A percentile compares a stretch with the other conserved stretches of the same genome.
phyloP scores from a whole-genome alignment of 2,888 invertebrate species.

The Exephanes ischioxanthus region DNA sequence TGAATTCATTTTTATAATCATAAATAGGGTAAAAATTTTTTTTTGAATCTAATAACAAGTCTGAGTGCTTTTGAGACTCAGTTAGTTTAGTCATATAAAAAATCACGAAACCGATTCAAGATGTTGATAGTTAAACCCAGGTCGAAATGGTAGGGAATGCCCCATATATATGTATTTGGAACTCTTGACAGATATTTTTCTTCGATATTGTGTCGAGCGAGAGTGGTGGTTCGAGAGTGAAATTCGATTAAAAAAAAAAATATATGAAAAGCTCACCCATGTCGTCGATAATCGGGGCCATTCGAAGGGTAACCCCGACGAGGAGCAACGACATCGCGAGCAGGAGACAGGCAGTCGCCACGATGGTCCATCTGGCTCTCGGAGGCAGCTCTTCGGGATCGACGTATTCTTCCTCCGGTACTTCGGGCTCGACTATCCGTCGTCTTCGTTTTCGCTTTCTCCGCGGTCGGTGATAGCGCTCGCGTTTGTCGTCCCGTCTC shows the following conservation, averaged over 20 bases:
- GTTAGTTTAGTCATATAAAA: too few relatives aligned
- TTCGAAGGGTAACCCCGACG: slow-evolving; percentile 95
- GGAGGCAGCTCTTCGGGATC: slow-evolving; percentile 94
- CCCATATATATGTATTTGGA: slow-evolving; percentile 1
- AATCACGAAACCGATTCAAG: too few relatives aligned
- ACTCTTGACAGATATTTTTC: slow-evolving; percentile 21
- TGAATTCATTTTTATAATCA: too few relatives aligned
- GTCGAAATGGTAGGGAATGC: too few relatives aligned
- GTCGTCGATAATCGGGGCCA: slow-evolving; percentile 98
- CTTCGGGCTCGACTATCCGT: slow-evolving; percentile 75
- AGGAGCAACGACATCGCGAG: slow-evolving; percentile 95
- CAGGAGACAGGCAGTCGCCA: slow-evolving; percentile 95
- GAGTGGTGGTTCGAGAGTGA: not conserved
- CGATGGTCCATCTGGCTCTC: slow-evolving; percentile 95
- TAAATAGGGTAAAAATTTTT: too few relatives aligned
- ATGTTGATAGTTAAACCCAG: too few relatives aligned
- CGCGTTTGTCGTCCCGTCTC: slow-evolving; percentile 72
- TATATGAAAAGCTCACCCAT: slow-evolving; percentile 91
- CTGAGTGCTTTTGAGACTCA: too few relatives aligned
- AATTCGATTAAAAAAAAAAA: not conserved
- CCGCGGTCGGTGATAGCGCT: slow-evolving; percentile 80
- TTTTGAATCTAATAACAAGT: too few relatives aligned
- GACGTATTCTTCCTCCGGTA: slow-evolving; percentile 86
- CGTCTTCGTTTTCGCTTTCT: slow-evolving; percentile 82
- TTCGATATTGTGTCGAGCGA: not conserved